These are phyloP conservation scores for Nematostella vectensis DNA, from an alignment of 92 coral and sea anemone species.

Conservation along the genomic window DNA sequence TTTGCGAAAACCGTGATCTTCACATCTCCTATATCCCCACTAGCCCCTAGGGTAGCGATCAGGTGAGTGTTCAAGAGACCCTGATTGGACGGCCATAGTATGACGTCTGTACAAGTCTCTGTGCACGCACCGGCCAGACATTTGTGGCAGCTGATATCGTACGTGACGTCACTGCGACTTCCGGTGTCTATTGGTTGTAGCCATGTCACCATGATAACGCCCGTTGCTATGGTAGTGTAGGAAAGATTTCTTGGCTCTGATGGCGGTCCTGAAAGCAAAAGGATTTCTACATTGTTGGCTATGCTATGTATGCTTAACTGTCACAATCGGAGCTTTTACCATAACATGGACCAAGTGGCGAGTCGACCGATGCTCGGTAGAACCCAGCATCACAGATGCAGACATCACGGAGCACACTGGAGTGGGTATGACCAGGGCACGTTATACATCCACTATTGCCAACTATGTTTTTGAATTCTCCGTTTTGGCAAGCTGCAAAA, in stretches of 20 bases:
- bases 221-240: not conserved
- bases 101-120: not conserved
- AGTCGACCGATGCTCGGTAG: slow-evolving; percentile 17
- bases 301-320: not conserved
- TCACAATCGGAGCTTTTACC: not conserved
- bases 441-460: slow-evolving; percentile 19
- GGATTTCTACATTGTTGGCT: too few species aligned
- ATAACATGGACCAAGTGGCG: slow-evolving; percentile 14
- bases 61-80: not conserved
- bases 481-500: slow-evolving; percentile 22
- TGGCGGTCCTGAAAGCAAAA: not conserved
- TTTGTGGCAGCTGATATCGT: slow-evolving; percentile 26
- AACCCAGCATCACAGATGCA: slow-evolving; percentile 32
- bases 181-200: slow-evolving; percentile 29
- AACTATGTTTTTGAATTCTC: slow-evolving; percentile 7
- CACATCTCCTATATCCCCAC: not conserved
- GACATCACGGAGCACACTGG: slow-evolving; percentile 12
- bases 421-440: slow-evolving; percentile 33
- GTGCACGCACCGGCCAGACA: not conserved
- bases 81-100: slow-evolving; percentile 2
- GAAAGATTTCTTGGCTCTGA: not conserved
- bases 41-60: slow-evolving; percentile 1
- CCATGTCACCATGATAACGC: slow-evolving; percentile 20
- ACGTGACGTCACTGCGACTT: slow-evolving; percentile 24
- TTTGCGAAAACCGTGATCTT: slow-evolving; percentile 9